Evolutionary conservation across 2,888 invertebrate species (phyloP).

Genomic region (Ceramica pisi): DNA sequence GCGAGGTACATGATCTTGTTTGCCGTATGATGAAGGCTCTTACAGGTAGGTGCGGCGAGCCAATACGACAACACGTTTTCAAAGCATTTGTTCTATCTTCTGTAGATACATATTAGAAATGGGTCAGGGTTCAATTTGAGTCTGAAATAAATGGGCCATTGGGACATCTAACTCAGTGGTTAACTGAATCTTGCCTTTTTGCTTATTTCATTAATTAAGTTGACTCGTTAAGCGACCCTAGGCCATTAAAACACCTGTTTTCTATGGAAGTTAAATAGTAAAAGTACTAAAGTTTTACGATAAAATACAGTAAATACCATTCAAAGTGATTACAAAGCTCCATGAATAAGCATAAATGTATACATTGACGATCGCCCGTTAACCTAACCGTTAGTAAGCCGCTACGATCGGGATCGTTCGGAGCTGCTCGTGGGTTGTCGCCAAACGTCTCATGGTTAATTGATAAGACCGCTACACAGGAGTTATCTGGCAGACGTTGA

Average conservation of each 20-base stretch:
- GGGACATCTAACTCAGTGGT: too few relatives aligned
- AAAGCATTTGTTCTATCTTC: too few relatives aligned
- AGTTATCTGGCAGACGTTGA: not conserved
- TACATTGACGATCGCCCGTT: constrained; percentile 36
- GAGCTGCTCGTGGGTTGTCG: constrained; percentile 21
- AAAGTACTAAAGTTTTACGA: constrained; percentile 1
- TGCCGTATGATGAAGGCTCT: not conserved
- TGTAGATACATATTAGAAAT: too few relatives aligned
- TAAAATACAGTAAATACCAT: constrained; percentile 49
- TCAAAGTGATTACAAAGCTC: constrained; percentile 51
- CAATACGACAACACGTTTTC: too few relatives aligned
- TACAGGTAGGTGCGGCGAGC: too few relatives aligned
- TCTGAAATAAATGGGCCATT: too few relatives aligned
- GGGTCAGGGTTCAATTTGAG: too few relatives aligned
- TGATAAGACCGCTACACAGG: constrained; percentile 25
- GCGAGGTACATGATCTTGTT: not conserved
- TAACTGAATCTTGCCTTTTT: too few relatives aligned
- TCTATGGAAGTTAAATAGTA: not conserved
- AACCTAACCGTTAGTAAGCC: constrained; percentile 52
- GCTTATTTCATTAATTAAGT: too few relatives aligned
- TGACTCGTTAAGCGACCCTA: not conserved
- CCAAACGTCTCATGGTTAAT: constrained; percentile 5
- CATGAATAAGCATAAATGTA: constrained; percentile 56
- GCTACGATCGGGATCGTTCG: constrained; percentile 17
- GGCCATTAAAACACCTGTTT: not conserved